phyloP scores from a whole-genome alignment of 2,888 invertebrate species.

The Standfussiana lucernea region DNA sequence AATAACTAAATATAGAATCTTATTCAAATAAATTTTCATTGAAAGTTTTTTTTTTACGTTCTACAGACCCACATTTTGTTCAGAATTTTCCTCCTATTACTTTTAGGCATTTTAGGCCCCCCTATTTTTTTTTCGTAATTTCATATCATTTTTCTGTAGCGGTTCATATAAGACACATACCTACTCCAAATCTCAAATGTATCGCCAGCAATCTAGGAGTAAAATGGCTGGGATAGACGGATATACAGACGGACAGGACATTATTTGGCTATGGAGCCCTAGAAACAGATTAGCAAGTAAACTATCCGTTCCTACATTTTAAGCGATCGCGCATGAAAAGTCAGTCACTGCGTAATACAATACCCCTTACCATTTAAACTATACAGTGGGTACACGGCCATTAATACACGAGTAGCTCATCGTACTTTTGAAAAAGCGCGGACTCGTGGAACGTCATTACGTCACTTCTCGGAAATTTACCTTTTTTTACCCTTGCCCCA shows the following conservation, averaged over 20 bases:
- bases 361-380: neutral
- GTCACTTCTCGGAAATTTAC: neutral
- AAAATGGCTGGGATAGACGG: neutral
- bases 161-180: neutral
- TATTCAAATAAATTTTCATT: neutral
- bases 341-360: neutral
- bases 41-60: neutral
- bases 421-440: neutral
- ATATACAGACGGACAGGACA: neutral
- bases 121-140: neutral
- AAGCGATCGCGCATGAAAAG: neutral
- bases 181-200: neutral
- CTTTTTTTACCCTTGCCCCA: too few relatives aligned
- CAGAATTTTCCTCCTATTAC: neutral
- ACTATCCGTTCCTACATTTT: neutral
- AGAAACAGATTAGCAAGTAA: neutral
- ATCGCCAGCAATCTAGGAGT: neutral
- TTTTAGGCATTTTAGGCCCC: neutral
- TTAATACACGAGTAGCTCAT: too few relatives aligned
- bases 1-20: neutral
- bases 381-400: too few relatives aligned
- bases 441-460: neutral
- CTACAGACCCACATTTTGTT: neutral
- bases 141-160: neutral
- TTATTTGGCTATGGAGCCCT: neutral